Percentiles rank a stretch among this genome's conserved stretches.
phyloP scores from a whole-genome alignment of 2,888 invertebrate species.

The Pharmacophagus antenor region DNA sequence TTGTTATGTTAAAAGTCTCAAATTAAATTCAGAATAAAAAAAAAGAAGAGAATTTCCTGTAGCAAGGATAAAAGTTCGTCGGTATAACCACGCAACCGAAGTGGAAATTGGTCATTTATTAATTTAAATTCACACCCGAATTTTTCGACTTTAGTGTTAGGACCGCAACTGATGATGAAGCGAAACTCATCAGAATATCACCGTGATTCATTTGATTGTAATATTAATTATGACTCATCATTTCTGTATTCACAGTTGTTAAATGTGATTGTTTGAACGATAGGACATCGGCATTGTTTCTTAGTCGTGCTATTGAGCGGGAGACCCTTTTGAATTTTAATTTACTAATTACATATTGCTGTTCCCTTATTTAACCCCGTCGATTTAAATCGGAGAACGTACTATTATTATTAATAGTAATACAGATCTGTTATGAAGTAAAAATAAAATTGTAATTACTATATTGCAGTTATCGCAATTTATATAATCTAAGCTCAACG shows the following conservation, averaged over 20 bases:
- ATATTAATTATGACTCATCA: conserved; percentile 22
- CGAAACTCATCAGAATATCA: not conserved
- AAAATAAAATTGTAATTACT: no score
- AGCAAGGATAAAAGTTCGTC: no score
- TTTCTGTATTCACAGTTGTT: conserved; percentile 11
- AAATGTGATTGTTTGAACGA: conserved; percentile 13
- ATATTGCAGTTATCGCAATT: no score
- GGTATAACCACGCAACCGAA: no score
- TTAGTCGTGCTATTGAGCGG: conserved; percentile 4
- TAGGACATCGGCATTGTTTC: conserved; percentile 18
- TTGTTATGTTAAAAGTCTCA: no score
- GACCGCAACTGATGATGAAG: no score
- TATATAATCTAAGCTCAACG: no score
- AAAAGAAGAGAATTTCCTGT: no score
- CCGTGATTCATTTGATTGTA: conserved; percentile 10
- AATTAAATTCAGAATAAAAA: no score
- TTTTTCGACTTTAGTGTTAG: no score
- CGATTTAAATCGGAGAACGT: not conserved
- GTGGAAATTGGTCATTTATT: no score
- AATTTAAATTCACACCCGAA: no score
- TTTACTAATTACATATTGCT: conserved; percentile 6
- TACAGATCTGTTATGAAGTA: not conserved
- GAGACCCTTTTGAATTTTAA: conserved; percentile 21
- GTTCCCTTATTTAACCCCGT: not conserved
- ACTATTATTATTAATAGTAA: not conserved